Conservation (phyloP, 1,140 invertebrate genomes). For the Planococcus citri region DNA sequence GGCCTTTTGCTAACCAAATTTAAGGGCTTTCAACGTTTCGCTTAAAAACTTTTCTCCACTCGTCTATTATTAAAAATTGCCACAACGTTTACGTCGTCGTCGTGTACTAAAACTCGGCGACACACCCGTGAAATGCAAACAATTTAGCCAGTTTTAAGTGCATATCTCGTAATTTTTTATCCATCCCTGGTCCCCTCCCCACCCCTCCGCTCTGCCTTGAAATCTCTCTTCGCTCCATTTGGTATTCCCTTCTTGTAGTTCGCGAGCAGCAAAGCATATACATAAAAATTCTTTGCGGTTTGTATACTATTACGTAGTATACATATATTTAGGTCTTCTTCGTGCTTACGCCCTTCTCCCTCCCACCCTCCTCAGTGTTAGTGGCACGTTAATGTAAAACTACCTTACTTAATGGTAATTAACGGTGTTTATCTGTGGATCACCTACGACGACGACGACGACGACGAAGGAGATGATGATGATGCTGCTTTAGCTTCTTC, state of each 20-base stretch:
- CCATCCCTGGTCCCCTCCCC: too few relatives aligned
- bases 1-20: neutral
- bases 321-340: too few relatives aligned
- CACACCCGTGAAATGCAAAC: neutral
- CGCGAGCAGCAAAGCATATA: too few relatives aligned
- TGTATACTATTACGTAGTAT: too few relatives aligned
- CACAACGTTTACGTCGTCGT: neutral
- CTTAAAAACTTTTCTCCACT: neutral
- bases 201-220: too few relatives aligned
- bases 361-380: neutral
- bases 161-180: neutral
- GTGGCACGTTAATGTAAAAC: neutral
- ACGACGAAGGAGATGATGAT: too few relatives aligned
- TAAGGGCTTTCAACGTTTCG: neutral
- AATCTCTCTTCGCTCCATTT: too few relatives aligned
- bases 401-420: neutral
- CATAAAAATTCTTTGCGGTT: too few relatives aligned
- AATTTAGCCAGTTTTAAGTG: constrained; percentile 1
- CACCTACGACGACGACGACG: too few relatives aligned
- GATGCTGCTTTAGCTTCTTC: too few relatives aligned
- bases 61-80: neutral
- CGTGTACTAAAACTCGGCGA: too few relatives aligned
- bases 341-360: neutral
- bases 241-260: too few relatives aligned
- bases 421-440: neutral